Evolutionary conservation across 2,113 vertebrate genomes (phyloP), one percentile per base, ranked within the genome.

Genomic region (Ardeotis arabs): DNA sequence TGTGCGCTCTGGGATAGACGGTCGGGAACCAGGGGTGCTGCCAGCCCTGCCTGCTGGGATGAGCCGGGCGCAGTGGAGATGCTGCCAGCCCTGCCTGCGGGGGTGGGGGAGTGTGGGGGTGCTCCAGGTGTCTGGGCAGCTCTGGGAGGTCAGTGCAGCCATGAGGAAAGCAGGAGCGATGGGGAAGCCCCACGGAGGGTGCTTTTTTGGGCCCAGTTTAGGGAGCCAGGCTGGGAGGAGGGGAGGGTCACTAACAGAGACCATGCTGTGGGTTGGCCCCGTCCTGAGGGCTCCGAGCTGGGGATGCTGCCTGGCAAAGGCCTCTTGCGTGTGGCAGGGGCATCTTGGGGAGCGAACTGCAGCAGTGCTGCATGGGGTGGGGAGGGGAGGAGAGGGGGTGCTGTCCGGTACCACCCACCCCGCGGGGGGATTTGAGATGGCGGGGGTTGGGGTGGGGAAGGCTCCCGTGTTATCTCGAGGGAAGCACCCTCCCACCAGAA

Each of bases 201-300:
- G 15, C 37, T 59, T 89, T 74, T 59, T 4, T 15, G 13, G 31
- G 25, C 22, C 52, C 5, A 4, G 25, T 25, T 3, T 24, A 5
- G 41, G 29, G 29, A 73, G 4, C 10, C 12, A 66, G 53, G 29
- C 62, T 35, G 35, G 35, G 35, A 35, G 35, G 35, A 35, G 35
- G 35, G 35, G 35, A 35, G 35, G 35, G 35, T 35, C 35, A 35
- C 35, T 35, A 35, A 35, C 35, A 35, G 35, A 35, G 35, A 35
- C 35, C 35, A 35, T 35, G 35, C 35, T 35, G 28, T 33, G 39
- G 23, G 41, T 49, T 47, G 33, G 28, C 15, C n/a, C n/a, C 5
- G 2, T n/a, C 12, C 37, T 45, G 20, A 20, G 14, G 11, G 23
- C 14, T 63, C 56, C 0, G 1, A 64, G n/a, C 8, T 29, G 24